Base-by-base conservation (phyloP, 2,797 vertebrate species). In the Microcaecilia unicolor region DNA sequence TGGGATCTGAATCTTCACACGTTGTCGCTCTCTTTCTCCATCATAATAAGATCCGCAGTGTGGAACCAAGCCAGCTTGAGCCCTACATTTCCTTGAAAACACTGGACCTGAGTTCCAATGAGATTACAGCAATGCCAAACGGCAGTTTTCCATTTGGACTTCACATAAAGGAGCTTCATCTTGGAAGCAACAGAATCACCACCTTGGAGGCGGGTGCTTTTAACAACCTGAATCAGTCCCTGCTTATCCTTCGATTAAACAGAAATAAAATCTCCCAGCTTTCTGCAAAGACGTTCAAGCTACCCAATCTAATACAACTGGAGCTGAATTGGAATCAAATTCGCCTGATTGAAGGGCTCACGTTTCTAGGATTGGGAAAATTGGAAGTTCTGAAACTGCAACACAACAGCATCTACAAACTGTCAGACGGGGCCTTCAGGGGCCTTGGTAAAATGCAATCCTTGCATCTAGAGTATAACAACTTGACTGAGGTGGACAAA, bases 371-470 rank as follows among this genome's bases (percentile, higher is more conserved):
- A 8, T 74, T 99, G 48, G 88, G 90, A 62, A 89, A 74, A 55
- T 63, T 99, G 61, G 93, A 99, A 71, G 84, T 96, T 29, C 83
- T 99, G 54, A 98, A 90, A 39, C 84, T 99, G 3, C 96, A 99
- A 52, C 84, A 93, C 18, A 99, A 99, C 81, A 88, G 85, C 76
- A 97, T 99, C 56, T 91, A 84, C 83, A 94, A 79, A 55, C 64
- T 99, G 51, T 95, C 91, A 0, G 96, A 99, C 1, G 96, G 94
- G 3, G 96, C 96, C 10, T 99, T 99, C 72, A 99, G 88, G 84
- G 91, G 93, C 2, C 83, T 98, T 15, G 85, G 89, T 52, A 90
- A 70, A 64, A 98, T 98, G 89, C 92, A 91, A 36, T 76, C 85
- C 42, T 87, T 99, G 96, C 91, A 98, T 63, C 71, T 99, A 78